Percentiles rank a stretch among this genome's conserved stretches.
Conservation (phyloP, 2,888 invertebrate species). For the Oligia strigilis region DNA sequence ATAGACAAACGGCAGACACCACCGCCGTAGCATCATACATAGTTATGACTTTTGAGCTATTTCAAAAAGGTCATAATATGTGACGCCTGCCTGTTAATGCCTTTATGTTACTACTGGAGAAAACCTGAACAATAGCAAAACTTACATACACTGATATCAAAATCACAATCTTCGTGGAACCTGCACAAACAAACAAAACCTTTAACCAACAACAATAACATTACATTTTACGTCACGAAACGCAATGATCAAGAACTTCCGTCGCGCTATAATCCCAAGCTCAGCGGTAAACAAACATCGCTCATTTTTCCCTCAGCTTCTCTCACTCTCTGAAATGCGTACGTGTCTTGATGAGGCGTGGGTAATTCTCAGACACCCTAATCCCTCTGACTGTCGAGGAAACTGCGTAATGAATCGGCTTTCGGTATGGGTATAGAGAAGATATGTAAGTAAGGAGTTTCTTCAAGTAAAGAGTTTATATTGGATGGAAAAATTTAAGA, state of each 20-base stretch:
- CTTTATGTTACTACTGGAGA: neutral
- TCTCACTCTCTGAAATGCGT: constrained; percentile 14
- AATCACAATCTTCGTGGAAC: neutral
- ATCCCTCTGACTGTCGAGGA: constrained; percentile 29
- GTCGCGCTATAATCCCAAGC: constrained; percentile 41
- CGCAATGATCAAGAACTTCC: constrained; percentile 52
- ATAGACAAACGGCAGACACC: neutral
- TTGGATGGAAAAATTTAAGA: neutral
- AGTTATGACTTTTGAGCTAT: neutral
- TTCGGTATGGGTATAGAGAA: neutral
- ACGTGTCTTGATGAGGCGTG: constrained; percentile 48
- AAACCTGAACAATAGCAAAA: neutral
- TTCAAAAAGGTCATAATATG: neutral
- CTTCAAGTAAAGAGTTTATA: neutral
- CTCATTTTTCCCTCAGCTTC: constrained; percentile 53
- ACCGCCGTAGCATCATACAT: neutral
- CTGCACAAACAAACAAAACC: constrained; percentile 35
- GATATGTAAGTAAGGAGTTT: neutral
- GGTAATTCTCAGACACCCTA: constrained; percentile 48
- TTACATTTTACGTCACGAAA: constrained; percentile 11
- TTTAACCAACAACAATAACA: constrained; percentile 24
- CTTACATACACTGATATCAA: neutral
- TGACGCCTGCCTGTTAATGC: neutral
- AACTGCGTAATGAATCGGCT: constrained; percentile 44
- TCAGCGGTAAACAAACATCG: constrained; percentile 58